phyloP scores from a whole-genome alignment of 2,113 vertebrate species.

The Ptilorrhoa leucosticta region DNA sequence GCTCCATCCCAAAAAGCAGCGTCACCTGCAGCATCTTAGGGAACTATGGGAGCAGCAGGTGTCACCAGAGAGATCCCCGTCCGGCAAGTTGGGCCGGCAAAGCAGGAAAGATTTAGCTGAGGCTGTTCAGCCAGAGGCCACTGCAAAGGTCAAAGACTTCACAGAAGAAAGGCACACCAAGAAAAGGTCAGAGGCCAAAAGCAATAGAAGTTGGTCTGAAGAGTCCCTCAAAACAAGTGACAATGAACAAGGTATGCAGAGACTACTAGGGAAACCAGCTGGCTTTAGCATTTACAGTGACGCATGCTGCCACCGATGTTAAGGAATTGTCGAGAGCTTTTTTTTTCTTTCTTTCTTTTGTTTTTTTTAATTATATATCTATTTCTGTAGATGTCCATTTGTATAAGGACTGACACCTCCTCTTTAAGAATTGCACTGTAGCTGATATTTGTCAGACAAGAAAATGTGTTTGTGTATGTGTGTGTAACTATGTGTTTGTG shows the following conservation, averaged over 20 bases:
- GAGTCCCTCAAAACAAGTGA: slow-evolving; percentile 86
- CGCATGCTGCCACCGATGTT: slow-evolving; percentile 67
- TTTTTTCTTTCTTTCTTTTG: neutral
- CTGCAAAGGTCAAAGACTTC: slow-evolving; percentile 78
- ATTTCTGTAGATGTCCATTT: slow-evolving; percentile 43
- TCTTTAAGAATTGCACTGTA: slow-evolving; percentile 3
- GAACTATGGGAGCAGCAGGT: slow-evolving; percentile 87
- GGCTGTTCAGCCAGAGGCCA: slow-evolving; percentile 76
- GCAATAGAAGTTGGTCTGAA: slow-evolving; percentile 89
- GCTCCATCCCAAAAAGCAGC: slow-evolving; percentile 93
- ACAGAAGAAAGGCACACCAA: slow-evolving; percentile 82
- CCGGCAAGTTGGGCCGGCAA: slow-evolving; percentile 77
- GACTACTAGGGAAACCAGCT: slow-evolving; percentile 49
- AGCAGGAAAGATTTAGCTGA: slow-evolving; percentile 83
- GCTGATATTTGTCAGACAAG: slow-evolving; percentile 12
- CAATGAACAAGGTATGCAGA: slow-evolving; percentile 81
- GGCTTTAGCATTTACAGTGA: slow-evolving; percentile 69
- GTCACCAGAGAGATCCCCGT: slow-evolving; percentile 74
- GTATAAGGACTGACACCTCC: slow-evolving; percentile 6
- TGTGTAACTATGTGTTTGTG: slow-evolving; percentile 11
- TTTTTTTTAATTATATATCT: neutral
- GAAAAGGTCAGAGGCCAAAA: slow-evolving; percentile 85
- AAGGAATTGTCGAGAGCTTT: slow-evolving; percentile 44
- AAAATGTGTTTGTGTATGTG: slow-evolving; percentile 42
- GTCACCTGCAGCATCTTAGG: slow-evolving; percentile 85